Base-by-base conservation (phyloP, 37 sponge, comb jelly and placozoan genomes). In the Hexactinellida sp. region DNA sequence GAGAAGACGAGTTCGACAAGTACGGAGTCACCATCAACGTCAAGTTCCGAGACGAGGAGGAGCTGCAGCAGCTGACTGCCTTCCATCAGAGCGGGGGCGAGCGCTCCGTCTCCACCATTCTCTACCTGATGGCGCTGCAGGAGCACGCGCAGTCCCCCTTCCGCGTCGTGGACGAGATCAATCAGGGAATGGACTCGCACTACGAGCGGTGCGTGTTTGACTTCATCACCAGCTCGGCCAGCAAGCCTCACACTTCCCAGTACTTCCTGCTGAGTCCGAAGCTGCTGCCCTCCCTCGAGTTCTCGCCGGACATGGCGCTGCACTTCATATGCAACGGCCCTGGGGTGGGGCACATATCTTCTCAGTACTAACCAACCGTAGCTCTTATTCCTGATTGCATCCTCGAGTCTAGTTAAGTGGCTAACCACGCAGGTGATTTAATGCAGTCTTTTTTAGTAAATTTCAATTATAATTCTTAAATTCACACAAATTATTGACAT, bases 211-310 rank as follows among this genome's bases (percentile, higher is more conserved):
- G 90, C 34, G 92, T 98, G 39, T 98, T 98, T 82, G 90, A 98
- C 38, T 90, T 98, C 54, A 93, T 98, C 39, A 94, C 93, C 0
- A 87, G 85, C 37, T 84, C 93, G 37, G 94, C 89, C 24, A 86
- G 86, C 37, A 54, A 84, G 3, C 85, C 54, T 0, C 84, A 91
- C 24, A 92, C 92, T 23, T 97, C 99, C 9, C 99, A 98, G 87
- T 98, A 98, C 85, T 98, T 98, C 89, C 87, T 98, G 19, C 92
- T 98, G 84, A 92, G 96, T 0, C 99, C 99, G 51, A 98, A 96
- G 90, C 94, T 95, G 32, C 76, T 63, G 19, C 76, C 76, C 30
- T 63, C 76, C 76, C 30, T 63, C 3, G 13, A 63, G 82, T 85
- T 52, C 34, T 63, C 76, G 19, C 28, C 76, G 3, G 76, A 63